Evolutionary conservation across 1,140 invertebrate species (phyloP).

Genomic region (Bombus superbus): DNA sequence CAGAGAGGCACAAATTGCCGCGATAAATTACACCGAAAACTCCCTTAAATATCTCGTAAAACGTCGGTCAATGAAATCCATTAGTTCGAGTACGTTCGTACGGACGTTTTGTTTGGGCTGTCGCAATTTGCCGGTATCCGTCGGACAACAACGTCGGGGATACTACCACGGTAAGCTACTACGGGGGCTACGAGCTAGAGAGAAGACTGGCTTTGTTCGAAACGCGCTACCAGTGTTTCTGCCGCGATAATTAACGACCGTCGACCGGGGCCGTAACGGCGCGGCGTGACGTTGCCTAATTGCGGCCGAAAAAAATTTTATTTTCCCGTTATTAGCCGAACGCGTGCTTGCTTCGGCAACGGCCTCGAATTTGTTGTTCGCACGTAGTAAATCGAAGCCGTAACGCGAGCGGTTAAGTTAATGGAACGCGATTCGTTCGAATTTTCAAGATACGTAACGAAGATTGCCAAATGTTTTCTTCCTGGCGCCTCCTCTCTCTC

Average conservation of each 20-base stretch:
- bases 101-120: constrained; percentile 22
- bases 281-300: constrained; percentile 25
- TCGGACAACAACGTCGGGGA: background rate
- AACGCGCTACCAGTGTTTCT: background rate
- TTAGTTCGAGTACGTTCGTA: constrained; percentile 56
- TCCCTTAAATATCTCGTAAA: constrained; percentile 79
- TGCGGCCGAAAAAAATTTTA: constrained; percentile 20
- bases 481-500: background rate
- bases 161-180: too few relatives aligned
- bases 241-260: constrained; percentile 37
- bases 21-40: constrained; percentile 79
- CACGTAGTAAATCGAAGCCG: constrained; percentile 21
- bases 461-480: background rate
- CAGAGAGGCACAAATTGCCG: constrained; percentile 73
- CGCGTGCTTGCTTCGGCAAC: background rate
- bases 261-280: constrained; percentile 1
- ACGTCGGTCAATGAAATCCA: constrained; percentile 68
- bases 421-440: background rate
- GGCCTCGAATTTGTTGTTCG: constrained; percentile 14
- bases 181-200: too few relatives aligned
- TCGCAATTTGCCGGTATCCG: constrained; percentile 14
- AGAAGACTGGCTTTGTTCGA: background rate
- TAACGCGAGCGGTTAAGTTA: background rate
- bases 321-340: constrained; percentile 19
- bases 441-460: background rate